A percentile compares a stretch with the other conserved stretches of the same genome.
These are phyloP conservation scores for Gambusia yucatana DNA, from an alignment of 2,797 vertebrate genomes.

Conservation along the genomic window DNA sequence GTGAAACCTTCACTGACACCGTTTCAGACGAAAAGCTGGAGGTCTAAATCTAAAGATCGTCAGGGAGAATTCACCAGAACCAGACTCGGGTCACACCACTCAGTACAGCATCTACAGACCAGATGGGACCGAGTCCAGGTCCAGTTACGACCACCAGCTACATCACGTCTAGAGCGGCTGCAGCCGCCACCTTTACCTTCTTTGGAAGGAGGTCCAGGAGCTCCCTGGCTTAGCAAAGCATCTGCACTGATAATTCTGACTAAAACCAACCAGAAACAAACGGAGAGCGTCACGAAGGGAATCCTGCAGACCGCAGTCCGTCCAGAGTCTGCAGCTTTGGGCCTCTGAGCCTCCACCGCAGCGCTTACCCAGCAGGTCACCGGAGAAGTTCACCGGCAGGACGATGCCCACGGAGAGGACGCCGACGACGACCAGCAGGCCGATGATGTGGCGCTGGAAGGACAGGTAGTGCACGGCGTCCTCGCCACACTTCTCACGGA, in stretches of 20 bases:
- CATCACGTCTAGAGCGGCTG: constrained; percentile 8
- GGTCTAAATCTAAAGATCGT: background rate
- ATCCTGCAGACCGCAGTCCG: background rate
- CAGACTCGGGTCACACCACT: background rate
- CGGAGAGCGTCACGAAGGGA: constrained; percentile 21
- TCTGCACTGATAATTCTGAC: constrained; percentile 73
- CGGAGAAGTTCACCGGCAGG: constrained; percentile 96
- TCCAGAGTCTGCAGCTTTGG: too few relatives aligned
- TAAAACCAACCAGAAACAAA: constrained; percentile 58
- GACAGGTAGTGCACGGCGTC: constrained; percentile 96
- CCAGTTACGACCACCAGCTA: constrained; percentile 14
- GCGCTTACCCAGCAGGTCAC: constrained; percentile 90
- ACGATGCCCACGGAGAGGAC: constrained; percentile 95
- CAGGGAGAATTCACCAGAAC: background rate
- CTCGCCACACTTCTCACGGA: constrained; percentile 94
- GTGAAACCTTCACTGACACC: background rate
- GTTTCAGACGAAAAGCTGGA: background rate
- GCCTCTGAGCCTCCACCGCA: background rate
- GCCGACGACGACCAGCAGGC: constrained; percentile 91
- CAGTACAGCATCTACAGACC: constrained; percentile 3
- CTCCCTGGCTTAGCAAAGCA: constrained; percentile 57
- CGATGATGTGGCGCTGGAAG: constrained; percentile 97
- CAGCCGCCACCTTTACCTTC: constrained; percentile 65
- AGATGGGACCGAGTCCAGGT: background rate
- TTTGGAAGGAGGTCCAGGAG: constrained; percentile 65